Evolutionary conservation across 1,140 invertebrate species (phyloP), one percentile per base, ranked within the genome.

Genomic region (Drosophila insularis): DNA sequence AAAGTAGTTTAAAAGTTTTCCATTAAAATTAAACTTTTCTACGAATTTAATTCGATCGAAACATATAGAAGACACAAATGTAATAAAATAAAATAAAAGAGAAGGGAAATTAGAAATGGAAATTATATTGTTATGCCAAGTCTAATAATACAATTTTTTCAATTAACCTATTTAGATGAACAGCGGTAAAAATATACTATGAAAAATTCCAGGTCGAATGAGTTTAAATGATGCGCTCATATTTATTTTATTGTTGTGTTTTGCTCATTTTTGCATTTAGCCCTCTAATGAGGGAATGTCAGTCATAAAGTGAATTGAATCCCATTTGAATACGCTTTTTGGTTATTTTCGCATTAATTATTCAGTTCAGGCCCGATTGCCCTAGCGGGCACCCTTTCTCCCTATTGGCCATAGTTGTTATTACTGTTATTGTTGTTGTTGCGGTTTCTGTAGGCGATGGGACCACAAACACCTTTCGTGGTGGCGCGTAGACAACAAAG

Each of bases 281-380:
- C 17, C 17, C 43, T 27, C 27, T 50, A 50, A 50, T 50, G 43
- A 50, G 43, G 27, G 27, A 27, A 27, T 10, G 43, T 50, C 19
- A 50, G 43, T 50, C 43, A 50, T 21, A 50, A 50, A 50, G 43
- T 50, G 17, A 50, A 50, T 50, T 50, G 43, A 50, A 21, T 50
- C 43, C 43, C 17, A 50, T 50, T 50, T 50, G 43, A 50, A 50
- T 50, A 50, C 8, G 17, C 19, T 50, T 21, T 50, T 50, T 7
- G 43, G 7, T 50, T 17, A 21, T 50, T 50, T 50, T 50, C 43
- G 10, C 17, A 50, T 50, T 50, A 50, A 50, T 50, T 50, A 50
- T 50, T 50, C 43, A 50, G 43, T 21, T 50, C 8, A 11, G 43
- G 43, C 43, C 43, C 43, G 7, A 21, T 21, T 50, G 14, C 43